Base-by-base conservation (phyloP, 1,140 invertebrate species). In the Campoletis sonorensis region DNA sequence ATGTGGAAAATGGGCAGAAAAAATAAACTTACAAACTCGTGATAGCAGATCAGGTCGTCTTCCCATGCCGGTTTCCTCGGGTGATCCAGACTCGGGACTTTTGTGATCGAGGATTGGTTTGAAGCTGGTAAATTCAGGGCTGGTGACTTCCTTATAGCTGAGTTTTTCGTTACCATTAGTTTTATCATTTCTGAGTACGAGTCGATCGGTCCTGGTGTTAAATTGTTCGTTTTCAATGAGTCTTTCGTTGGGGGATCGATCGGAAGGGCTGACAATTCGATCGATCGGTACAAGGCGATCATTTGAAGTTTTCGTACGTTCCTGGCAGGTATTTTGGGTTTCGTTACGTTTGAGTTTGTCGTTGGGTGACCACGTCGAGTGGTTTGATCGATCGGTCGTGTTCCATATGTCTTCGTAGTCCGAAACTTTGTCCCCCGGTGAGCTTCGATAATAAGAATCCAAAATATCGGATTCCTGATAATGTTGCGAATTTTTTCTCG, bases 361-460 rank as follows among this genome's bases (percentile, higher is more conserved):
- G 86, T 93, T 94, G 11, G 93, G 94, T 70, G 92, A 93, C 87
- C 93, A 93, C 45, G 94, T 94, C 0, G 92, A 92, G 0, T 87
- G 88, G 75, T 88, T 91, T 27, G 90, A 91, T 45, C 89, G 88
- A 23, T 90, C 91, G 33, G 88, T 94, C 88, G 89, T 93, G 86
- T 91, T 97, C 97, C 97, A 98, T 82, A 98, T 95, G 89, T 98
- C 98, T 92, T 99, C 97, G 89, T 99, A 99, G 91, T 99, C 98
- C 80, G 97, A 98, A 27, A 97, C 95, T 92, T 98, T 98, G 88
- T 98, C 97, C 67, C 96, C 95, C 10, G 98, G 92, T 8, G 96
- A 96, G 88, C 97, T 98, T 81, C 95, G 93, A 86, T 97, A 97
- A 89, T 98, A 98, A 27, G 96, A 96, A 88, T 97, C 96, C 61